A percentile compares a stretch with the other conserved stretches of the same genome.
These are phyloP conservation scores for Eulithis prunata DNA, from an alignment of 2,888 invertebrate species.

Conservation along the genomic window DNA sequence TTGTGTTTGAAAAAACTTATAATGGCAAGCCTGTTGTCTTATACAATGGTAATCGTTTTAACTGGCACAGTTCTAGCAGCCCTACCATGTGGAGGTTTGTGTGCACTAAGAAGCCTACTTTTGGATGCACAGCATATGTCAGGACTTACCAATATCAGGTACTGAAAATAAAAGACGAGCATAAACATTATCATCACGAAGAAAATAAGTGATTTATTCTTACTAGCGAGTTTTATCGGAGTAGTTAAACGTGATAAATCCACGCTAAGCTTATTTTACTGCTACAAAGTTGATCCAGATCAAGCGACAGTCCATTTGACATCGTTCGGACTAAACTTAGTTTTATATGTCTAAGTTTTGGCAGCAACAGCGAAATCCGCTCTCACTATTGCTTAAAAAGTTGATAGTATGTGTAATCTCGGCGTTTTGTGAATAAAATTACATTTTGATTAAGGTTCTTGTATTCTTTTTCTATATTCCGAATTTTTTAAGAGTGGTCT, in stretches of 20 bases:
- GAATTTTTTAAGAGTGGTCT: too few species aligned
- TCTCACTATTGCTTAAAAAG: too few species aligned
- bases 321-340: too few species aligned
- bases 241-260: too few species aligned
- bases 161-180: conserved; percentile 22
- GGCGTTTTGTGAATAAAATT: background rate
- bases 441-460: too few species aligned
- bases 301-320: too few species aligned
- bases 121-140: conserved; percentile 18
- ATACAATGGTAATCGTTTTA: conserved; percentile 38
- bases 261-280: too few species aligned
- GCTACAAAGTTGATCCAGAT: too few species aligned
- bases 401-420: background rate
- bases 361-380: too few species aligned
- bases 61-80: conserved; percentile 35
- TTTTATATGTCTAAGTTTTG: too few species aligned
- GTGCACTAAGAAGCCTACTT: conserved; percentile 12
- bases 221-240: too few species aligned
- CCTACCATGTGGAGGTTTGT: conserved; percentile 17
- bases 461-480: too few species aligned
- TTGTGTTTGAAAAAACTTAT: conserved; percentile 19
- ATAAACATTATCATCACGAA: conserved; percentile 18
- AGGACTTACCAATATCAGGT: conserved; percentile 17
- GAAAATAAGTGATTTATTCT: background rate
- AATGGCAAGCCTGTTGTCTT: conserved; percentile 16